Conservation (phyloP, 2,888 invertebrate species). For the Rotaria sp. region DNA sequence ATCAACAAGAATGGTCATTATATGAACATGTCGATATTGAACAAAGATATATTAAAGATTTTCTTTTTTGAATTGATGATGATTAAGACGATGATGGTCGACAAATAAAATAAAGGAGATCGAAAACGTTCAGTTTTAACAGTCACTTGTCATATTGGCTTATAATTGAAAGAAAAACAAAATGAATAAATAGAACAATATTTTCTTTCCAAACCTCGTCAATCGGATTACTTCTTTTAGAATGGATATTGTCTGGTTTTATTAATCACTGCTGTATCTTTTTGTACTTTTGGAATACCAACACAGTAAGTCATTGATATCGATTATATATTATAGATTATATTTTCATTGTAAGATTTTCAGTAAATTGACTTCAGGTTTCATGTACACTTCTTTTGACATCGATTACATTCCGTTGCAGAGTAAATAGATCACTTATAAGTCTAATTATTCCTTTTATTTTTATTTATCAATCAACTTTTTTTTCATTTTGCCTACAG, state of each 20-base stretch:
- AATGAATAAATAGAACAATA: no score
- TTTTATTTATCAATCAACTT: no score
- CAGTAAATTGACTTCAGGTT: background rate
- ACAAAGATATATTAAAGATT: background rate
- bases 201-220: background rate
- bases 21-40: constrained; percentile 45
- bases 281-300: background rate
- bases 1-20: constrained; percentile 52
- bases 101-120: background rate
- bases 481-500: no score
- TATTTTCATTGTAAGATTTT: background rate
- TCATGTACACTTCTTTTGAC: background rate
- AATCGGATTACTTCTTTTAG: background rate
- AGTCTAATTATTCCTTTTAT: background rate
- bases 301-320: background rate
- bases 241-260: background rate
- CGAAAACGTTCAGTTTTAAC: background rate
- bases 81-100: background rate
- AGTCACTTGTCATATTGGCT: background rate
- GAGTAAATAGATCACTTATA: background rate
- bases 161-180: background rate
- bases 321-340: background rate
- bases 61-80: background rate
- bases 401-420: background rate
- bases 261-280: background rate